These are phyloP conservation scores for Solenopsis fugax DNA, from an alignment of 1,140 invertebrate genomes.

Conservation along the genomic window DNA sequence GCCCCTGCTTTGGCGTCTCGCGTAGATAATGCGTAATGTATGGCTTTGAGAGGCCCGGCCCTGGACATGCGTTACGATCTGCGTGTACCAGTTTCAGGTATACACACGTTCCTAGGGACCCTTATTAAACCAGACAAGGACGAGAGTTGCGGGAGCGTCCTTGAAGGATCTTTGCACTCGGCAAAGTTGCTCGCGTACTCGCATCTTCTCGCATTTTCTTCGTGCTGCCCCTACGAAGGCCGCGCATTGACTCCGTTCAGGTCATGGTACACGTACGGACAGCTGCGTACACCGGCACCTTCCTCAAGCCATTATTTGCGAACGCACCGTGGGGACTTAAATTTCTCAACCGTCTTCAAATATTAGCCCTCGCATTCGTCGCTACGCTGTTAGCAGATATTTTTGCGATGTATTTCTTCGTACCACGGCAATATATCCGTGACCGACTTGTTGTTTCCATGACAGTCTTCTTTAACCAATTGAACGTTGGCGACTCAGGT, in stretches of 20 bases:
- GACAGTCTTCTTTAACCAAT: not conserved
- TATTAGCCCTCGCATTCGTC: not conserved
- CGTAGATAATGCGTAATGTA: not conserved
- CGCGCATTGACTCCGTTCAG: slow-evolving; percentile 76
- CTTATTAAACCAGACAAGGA: slow-evolving; percentile 84
- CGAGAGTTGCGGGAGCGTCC: slow-evolving; percentile 75
- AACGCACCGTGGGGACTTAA: not conserved
- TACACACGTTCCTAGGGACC: slow-evolving; percentile 64
- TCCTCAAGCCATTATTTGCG: slow-evolving; percentile 15
- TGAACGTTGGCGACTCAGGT: not conserved
- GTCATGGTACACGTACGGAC: slow-evolving; percentile 79
- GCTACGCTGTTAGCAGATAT: not conserved
- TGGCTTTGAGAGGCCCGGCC: not conserved
- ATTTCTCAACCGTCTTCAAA: slow-evolving; percentile 21
- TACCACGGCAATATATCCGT: not conserved
- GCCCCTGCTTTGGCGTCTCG: not conserved
- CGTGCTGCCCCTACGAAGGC: slow-evolving; percentile 79
- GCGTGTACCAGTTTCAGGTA: not conserved
- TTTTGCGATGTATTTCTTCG: not conserved
- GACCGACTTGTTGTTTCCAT: not conserved
- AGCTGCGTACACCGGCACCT: not conserved
- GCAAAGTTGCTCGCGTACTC: slow-evolving; percentile 51
- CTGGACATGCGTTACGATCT: not conserved
- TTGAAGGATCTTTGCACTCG: slow-evolving; percentile 85
- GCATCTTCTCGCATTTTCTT: slow-evolving; percentile 75